Conservation (phyloP, 2,113 vertebrate genomes). For the Mesocricetus auratus region DNA sequence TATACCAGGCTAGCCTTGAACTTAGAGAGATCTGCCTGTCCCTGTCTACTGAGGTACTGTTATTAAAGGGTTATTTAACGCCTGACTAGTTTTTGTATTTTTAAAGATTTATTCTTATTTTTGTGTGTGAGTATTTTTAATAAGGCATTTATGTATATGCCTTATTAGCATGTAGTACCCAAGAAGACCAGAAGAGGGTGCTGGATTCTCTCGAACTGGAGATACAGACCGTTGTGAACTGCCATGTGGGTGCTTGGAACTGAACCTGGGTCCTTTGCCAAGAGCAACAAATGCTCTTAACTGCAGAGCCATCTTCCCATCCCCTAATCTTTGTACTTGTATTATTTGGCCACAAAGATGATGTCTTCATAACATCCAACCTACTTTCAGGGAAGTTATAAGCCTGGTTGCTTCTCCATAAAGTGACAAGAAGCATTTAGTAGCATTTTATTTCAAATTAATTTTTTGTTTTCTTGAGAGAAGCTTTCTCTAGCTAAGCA, state of each 20-base stretch:
- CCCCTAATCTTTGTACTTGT: neutral
- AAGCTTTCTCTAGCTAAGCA: neutral
- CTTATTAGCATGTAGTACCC: neutral
- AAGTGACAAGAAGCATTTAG: neutral
- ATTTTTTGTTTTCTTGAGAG: neutral
- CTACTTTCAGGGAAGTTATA: neutral
- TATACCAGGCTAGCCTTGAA: neutral
- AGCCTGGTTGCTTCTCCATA: neutral
- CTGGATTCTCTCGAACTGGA: neutral
- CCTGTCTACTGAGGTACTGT: neutral
- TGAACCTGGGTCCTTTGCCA: neutral
- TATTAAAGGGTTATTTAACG: neutral
- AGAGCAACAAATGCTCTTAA: neutral
- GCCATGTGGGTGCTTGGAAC: neutral
- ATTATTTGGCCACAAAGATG: neutral
- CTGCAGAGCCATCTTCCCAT: neutral
- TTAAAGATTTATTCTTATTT: neutral
- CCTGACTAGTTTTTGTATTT: neutral
- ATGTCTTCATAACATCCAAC: neutral
- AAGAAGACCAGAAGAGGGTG: neutral
- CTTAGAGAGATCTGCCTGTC: neutral
- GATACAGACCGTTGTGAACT: neutral
- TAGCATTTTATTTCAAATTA: constrained; percentile 30
- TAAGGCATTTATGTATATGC: neutral
- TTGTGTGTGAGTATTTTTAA: neutral